Conservation (phyloP, 2,888 invertebrate species). For the Ophion ventricosus region DNA sequence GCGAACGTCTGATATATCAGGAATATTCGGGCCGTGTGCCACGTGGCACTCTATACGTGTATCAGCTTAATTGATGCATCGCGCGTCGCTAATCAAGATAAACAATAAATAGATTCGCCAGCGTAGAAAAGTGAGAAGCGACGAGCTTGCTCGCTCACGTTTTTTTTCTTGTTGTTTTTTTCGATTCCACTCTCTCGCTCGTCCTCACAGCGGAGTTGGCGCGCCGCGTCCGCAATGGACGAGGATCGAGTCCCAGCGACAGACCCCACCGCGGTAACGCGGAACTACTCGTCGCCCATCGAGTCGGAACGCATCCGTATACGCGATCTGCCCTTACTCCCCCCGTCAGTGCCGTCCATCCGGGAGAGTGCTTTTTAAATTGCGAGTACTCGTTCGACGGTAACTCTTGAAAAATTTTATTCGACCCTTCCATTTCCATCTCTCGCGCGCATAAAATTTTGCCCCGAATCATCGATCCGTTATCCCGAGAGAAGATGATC, state of each 20-base stretch:
- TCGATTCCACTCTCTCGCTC: neutral
- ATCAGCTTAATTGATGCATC: constrained; percentile 78
- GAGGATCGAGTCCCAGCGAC: neutral
- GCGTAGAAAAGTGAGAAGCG: constrained; percentile 49
- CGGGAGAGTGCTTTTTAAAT: constrained; percentile 19
- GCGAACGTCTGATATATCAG: constrained; percentile 80
- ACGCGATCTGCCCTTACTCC: neutral
- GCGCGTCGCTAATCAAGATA: constrained; percentile 77
- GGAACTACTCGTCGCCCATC: constrained; percentile 4
- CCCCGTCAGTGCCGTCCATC: neutral
- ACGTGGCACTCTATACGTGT: constrained; percentile 53
- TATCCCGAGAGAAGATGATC: too few relatives aligned
- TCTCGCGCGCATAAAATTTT: too few relatives aligned
- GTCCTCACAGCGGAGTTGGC: constrained; percentile 10
- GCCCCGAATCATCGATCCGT: too few relatives aligned
- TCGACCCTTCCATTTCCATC: too few relatives aligned
- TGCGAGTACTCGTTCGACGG: neutral
- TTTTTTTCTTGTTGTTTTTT: constrained; percentile 4
- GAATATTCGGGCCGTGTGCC: constrained; percentile 70
- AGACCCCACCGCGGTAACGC: constrained; percentile 29
- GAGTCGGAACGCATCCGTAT: neutral
- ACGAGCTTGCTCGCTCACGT: neutral
- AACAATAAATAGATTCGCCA: constrained; percentile 77
- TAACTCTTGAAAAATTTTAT: too few relatives aligned
- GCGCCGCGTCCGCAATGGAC: neutral